A percentile compares a stretch with the other conserved stretches of the same genome.
phyloP scores from a whole-genome alignment of 2,797 vertebrate genomes.

The Diglossa cyanea region DNA sequence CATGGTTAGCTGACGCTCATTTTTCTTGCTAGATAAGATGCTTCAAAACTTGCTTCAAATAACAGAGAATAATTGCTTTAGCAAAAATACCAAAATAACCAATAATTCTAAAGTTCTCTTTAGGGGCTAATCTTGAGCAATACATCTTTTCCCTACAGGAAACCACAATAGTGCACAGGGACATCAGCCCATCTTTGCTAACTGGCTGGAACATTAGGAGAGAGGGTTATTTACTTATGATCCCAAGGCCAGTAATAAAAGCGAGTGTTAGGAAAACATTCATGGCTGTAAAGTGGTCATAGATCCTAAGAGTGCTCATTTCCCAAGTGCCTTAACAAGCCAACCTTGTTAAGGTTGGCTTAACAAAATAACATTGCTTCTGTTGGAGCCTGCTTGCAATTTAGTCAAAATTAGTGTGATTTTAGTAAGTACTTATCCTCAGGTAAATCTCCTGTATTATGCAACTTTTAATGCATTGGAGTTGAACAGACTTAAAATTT shows the following conservation, averaged over 20 bases:
- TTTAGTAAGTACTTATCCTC: background rate
- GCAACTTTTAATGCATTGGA: background rate
- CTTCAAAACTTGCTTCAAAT: background rate
- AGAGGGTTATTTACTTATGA: background rate
- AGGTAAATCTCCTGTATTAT: background rate
- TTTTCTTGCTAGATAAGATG: background rate
- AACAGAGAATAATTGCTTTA: background rate
- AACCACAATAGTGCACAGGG: background rate
- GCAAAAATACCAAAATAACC: background rate
- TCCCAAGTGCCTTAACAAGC: background rate
- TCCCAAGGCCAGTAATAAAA: background rate
- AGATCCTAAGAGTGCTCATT: background rate
- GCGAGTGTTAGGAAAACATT: background rate
- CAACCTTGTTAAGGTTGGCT: background rate
- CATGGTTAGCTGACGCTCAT: background rate
- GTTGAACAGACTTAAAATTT: background rate
- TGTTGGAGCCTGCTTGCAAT: background rate
- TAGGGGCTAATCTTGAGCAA: background rate
- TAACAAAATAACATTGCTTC: background rate
- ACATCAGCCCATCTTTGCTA: background rate
- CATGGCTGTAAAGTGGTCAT: background rate
- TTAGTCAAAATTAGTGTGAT: background rate
- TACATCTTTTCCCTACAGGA: background rate
- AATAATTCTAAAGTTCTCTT: background rate
- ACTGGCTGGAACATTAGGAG: background rate